Percentiles rank a stretch among this genome's conserved stretches.
These are phyloP conservation scores for Nycticorax nycticorax DNA, from an alignment of 2,113 vertebrate genomes.

Conservation along the genomic window DNA sequence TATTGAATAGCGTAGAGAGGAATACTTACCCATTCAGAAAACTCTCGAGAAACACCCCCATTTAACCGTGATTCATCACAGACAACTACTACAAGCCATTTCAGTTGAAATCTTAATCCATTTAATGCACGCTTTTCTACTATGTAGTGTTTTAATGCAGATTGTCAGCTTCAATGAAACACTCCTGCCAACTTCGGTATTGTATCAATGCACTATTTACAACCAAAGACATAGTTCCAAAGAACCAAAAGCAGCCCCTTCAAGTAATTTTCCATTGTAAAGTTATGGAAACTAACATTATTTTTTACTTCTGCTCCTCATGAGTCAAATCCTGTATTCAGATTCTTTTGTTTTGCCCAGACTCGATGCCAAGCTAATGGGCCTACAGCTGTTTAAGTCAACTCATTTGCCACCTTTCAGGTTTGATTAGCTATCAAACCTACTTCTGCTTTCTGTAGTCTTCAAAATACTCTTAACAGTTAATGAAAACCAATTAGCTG, in stretches of 20 bases:
- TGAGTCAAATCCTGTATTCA: rapidly evolving
- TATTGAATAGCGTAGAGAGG: not conserved
- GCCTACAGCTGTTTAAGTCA: not conserved
- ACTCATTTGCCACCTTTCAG: not conserved
- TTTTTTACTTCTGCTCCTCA: not conserved
- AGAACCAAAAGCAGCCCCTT: not conserved
- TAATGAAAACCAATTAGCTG: not conserved
- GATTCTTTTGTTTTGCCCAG: not conserved
- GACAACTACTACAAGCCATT: not conserved
- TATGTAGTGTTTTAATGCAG: not conserved
- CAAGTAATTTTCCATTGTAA: not conserved
- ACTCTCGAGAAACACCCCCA: not conserved
- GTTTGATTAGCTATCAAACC: not conserved
- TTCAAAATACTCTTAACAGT: not conserved
- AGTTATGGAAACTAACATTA: not conserved
- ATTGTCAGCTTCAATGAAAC: not conserved
- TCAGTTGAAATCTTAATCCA: not conserved
- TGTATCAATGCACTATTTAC: not conserved
- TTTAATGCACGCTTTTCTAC: not conserved
- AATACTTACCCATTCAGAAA: not conserved
- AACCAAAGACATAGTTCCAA: not conserved
- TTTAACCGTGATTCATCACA: not conserved
- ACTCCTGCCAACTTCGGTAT: too few species aligned
- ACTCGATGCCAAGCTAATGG: not conserved
- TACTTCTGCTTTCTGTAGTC: not conserved